Conservation (phyloP, 2,113 vertebrate species). For the Sinocyclocheilus maitianheensis region DNA sequence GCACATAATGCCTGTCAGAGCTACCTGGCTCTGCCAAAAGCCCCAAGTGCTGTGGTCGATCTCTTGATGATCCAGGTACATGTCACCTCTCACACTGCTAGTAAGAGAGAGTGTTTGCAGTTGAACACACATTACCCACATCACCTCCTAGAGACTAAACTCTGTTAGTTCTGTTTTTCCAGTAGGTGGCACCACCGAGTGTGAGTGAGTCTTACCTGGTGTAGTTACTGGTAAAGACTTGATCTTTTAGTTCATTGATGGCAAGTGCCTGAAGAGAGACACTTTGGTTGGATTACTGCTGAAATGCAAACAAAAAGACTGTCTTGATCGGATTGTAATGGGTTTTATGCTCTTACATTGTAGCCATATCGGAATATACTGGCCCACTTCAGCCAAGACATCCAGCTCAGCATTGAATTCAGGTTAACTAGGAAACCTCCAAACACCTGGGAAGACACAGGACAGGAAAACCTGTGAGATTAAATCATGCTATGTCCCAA, state of each 20-base stretch:
- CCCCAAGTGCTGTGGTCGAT: constrained; percentile 78
- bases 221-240: constrained; percentile 62
- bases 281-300: not conserved
- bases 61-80: constrained; percentile 65
- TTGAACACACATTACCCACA: not conserved
- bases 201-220: constrained; percentile 63
- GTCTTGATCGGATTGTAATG: not conserved
- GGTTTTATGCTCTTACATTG: constrained; percentile 65
- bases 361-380: constrained; percentile 79
- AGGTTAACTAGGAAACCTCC: constrained; percentile 78
- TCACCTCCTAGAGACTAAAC: not conserved
- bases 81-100: constrained; percentile 69
- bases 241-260: constrained; percentile 71
- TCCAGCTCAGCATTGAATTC: constrained; percentile 77
- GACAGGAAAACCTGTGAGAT: not conserved
- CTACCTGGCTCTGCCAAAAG: constrained; percentile 79
- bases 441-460: constrained; percentile 70
- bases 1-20: constrained; percentile 70
- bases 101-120: not conserved
- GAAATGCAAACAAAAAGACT: not conserved
- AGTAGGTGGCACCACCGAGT: not conserved
- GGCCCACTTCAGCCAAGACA: constrained; percentile 79
- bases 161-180: not conserved
- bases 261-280: constrained; percentile 66
- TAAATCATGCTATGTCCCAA: not conserved